Evolutionary conservation across 2,888 invertebrate species (phyloP).

Genomic region (Stenodema calcarata): DNA sequence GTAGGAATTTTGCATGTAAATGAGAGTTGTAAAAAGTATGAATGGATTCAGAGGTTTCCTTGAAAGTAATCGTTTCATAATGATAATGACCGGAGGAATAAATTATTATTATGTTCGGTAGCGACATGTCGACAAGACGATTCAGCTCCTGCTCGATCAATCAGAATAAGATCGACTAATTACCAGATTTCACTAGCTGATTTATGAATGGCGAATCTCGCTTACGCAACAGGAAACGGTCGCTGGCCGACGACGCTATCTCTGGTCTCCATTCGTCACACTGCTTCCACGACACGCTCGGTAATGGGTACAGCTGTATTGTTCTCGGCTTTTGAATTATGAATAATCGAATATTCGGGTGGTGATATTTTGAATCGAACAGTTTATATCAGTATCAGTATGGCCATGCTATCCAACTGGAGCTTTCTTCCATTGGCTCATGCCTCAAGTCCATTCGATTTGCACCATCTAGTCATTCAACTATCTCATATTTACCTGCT

Average conservation of each 20-base stretch:
- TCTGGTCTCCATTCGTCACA: background rate
- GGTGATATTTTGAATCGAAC: background rate
- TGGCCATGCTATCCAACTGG: too few relatives aligned
- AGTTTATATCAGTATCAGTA: too few relatives aligned
- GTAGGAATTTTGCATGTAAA: background rate
- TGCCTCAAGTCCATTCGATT: too few relatives aligned
- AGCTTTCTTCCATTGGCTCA: too few relatives aligned
- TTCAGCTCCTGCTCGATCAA: background rate
- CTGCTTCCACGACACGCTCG: background rate
- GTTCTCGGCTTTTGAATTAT: background rate
- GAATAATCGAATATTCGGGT: background rate
- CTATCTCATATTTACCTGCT: too few relatives aligned
- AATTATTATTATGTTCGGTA: background rate
- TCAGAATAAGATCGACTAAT: background rate
- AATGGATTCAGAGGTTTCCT: background rate
- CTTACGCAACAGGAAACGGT: background rate
- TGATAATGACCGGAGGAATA: background rate
- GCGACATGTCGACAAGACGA: background rate
- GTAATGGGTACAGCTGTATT: background rate
- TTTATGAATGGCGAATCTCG: background rate
- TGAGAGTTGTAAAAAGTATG: background rate
- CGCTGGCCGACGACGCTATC: background rate
- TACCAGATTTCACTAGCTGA: background rate
- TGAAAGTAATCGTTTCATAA: background rate
- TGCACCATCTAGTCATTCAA: too few relatives aligned